phyloP scores from a whole-genome alignment of 2,888 invertebrate genomes.

The Cancer borealis region DNA sequence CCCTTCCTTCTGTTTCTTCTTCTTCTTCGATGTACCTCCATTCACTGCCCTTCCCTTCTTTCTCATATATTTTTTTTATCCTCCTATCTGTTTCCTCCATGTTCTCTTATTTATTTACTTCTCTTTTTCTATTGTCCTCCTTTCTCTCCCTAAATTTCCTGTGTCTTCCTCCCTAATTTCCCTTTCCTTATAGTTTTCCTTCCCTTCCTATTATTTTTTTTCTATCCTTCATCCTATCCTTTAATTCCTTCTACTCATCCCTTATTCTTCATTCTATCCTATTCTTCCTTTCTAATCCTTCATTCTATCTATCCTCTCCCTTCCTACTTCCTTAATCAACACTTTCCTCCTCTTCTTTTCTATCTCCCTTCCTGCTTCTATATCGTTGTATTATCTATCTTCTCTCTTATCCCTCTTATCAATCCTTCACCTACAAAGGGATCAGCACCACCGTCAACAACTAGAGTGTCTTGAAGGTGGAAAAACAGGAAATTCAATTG shows the following conservation, averaged over 20 bases:
- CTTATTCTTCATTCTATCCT: background rate
- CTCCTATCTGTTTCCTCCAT: background rate
- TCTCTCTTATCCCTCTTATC: background rate
- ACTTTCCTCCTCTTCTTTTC: too few relatives aligned
- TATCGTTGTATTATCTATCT: too few relatives aligned
- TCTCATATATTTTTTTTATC: background rate
- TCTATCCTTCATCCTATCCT: background rate
- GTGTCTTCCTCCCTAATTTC: background rate
- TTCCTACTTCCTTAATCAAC: too few relatives aligned
- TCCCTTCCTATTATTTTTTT: background rate
- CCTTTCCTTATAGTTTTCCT: background rate
- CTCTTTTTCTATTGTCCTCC: background rate
- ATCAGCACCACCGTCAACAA: background rate
- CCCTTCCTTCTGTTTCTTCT: background rate
- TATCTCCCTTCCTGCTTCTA: too few relatives aligned
- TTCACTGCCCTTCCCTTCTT: background rate
- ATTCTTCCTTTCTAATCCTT: too few relatives aligned
- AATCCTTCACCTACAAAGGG: background rate
- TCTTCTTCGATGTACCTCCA: background rate
- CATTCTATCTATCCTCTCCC: too few relatives aligned
- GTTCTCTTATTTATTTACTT: background rate
- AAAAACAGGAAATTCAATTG: constrained; percentile 30
- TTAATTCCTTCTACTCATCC: background rate
- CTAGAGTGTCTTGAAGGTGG: background rate
- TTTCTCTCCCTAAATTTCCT: background rate